phyloP scores from a whole-genome alignment of 2,797 vertebrate species.

The Nyctibius grandis region DNA sequence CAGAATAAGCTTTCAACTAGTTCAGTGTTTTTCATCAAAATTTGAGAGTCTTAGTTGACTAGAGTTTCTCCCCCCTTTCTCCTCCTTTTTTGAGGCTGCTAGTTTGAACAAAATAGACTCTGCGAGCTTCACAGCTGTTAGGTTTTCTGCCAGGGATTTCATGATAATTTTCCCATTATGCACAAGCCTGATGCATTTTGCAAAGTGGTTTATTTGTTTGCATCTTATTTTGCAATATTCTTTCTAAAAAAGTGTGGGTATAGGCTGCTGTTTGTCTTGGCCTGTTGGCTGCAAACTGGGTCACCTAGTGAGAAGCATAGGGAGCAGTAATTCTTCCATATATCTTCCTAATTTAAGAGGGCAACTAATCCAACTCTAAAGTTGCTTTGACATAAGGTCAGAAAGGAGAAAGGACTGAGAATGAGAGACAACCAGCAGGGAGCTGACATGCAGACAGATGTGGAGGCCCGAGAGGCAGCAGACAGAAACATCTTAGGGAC shows the following conservation, averaged over 20 bases:
- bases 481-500: neutral
- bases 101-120: neutral
- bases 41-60: neutral
- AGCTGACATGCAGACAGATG: neutral
- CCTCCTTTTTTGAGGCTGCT: neutral
- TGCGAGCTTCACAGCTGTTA: neutral
- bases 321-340: neutral
- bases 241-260: neutral
- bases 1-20: neutral
- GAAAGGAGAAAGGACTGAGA: neutral
- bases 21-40: neutral
- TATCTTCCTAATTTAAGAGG: neutral
- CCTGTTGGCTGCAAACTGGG: neutral
- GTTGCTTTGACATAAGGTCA: neutral
- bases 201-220: neutral
- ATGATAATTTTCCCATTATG: neutral
- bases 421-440: neutral
- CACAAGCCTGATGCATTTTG: neutral
- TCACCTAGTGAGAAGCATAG: neutral
- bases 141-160: neutral
- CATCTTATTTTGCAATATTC: neutral
- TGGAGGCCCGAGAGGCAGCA: neutral
- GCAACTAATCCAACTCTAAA: neutral
- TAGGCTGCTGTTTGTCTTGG: neutral
- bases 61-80: neutral